Conservation (phyloP, 2,113 vertebrate genomes). For the Prolemur simus region DNA sequence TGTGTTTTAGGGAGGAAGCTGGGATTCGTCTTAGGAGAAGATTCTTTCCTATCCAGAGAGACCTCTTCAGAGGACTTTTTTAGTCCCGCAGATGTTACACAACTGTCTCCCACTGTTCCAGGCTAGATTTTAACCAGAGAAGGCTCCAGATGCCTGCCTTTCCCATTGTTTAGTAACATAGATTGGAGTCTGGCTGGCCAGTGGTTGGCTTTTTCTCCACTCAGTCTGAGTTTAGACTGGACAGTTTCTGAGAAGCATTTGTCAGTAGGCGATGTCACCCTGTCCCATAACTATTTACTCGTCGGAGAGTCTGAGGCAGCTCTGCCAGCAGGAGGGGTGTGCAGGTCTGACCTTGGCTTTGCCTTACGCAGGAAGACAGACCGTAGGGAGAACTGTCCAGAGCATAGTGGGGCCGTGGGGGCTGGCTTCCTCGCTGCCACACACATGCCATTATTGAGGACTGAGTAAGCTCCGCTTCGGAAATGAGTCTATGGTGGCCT, state of each 20-base stretch:
- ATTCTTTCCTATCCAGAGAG: accelerated
- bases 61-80: accelerated
- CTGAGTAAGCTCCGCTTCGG: not conserved
- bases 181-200: accelerated
- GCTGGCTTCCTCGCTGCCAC: not conserved
- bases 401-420: not conserved
- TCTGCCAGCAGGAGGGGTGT: accelerated
- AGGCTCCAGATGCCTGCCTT: not conserved
- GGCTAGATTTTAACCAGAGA: not conserved
- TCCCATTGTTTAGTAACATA: not conserved
- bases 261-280: not conserved
- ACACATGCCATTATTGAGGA: accelerated
- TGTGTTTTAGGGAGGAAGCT: not conserved
- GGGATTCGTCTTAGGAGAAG: not conserved
- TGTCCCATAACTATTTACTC: accelerated
- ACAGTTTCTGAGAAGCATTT: not conserved
- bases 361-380: not conserved
- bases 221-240: accelerated
- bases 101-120: accelerated
- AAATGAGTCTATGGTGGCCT: not conserved
- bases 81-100: accelerated
- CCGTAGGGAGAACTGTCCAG: accelerated
- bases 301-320: accelerated
- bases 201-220: too few species aligned
- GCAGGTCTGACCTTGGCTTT: not conserved